Percentiles rank a stretch among this genome's conserved stretches.
These are phyloP conservation scores for Heliothis subflexa DNA, from an alignment of 1,140 invertebrate species.

Conservation along the genomic window DNA sequence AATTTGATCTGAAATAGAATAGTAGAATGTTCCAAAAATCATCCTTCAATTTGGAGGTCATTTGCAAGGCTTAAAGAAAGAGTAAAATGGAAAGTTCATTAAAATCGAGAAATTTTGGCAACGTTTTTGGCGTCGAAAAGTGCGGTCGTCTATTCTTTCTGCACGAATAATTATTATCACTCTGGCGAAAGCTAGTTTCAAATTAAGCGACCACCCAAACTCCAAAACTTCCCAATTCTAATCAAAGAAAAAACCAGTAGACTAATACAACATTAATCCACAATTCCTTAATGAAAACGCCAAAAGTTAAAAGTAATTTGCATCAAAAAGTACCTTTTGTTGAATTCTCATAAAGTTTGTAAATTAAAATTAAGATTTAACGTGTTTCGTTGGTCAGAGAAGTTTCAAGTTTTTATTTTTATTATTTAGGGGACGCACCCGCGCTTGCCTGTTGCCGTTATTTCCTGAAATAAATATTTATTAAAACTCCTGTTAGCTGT, in stretches of 20 bases:
- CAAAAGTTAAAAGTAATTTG: conserved; percentile 58
- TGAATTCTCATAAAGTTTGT: conserved; percentile 47
- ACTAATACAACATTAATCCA: conserved; percentile 53
- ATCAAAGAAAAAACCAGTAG: conserved; percentile 46
- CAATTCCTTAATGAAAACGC: conserved; percentile 58
- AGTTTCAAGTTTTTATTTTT: conserved; percentile 50
- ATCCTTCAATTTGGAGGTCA: too few species aligned
- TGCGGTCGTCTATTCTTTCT: conserved; percentile 3
- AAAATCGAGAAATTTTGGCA: too few species aligned
- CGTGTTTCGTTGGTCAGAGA: conserved; percentile 49
- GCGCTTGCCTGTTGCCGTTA: conserved; percentile 16
- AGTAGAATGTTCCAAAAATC: too few species aligned
- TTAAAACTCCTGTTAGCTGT: conserved; percentile 23
- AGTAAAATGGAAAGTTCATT: too few species aligned
- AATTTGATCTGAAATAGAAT: too few species aligned
- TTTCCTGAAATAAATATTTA: conserved; percentile 35
- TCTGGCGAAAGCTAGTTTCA: conserved; percentile 19
- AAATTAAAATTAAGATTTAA: conserved; percentile 65
- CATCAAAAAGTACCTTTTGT: conserved; percentile 54
- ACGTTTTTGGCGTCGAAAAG: neutral
- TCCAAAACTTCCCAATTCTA: conserved; percentile 35
- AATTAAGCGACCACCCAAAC: conserved; percentile 26
- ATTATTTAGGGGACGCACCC: conserved; percentile 51
- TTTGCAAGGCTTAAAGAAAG: too few species aligned
- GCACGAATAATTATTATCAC: conserved; percentile 34